Base-by-base conservation (phyloP, 1,140 invertebrate genomes). In the Cheumatopsyche charites region DNA sequence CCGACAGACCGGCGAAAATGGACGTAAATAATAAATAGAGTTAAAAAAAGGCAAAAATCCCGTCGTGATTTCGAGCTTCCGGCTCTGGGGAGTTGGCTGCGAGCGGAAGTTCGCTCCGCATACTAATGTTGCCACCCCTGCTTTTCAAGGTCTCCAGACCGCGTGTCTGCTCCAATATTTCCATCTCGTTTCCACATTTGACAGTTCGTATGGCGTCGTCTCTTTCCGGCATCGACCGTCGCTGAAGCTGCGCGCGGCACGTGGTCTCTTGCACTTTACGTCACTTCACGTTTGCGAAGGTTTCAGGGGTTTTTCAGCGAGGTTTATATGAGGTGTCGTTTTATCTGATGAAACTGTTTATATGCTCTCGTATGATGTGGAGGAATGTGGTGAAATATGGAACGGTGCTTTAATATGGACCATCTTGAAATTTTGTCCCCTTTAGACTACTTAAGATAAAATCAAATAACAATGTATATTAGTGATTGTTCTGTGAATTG, bases 81-180 rank as follows among this genome's bases (percentile, higher is more conserved):
- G 29, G 29, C 29, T 17, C 15, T 7, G 47, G 47, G 47, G 47
- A 19, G 47, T 52, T 52, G 15, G 47, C 15, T n/a, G 47, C 19
- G 29, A 52, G 47, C 7, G 62, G 62, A 65, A 65, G 62, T 65
- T 41, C 62, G 29, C n/a, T 23, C 29, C 7, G 62, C 62, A 65
- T 65, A 41, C 41, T 65, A 65, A 65, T 65, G 41, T 19, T 17
- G 47, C 23, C 19, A 29, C 19, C 61, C 26, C 61, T 49, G 23
- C 70, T 41, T 21, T 65, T 67, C 72, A 74, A 74, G 72, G 72
- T 74, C 72, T 23, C 52, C 43, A 70, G 68, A 74, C 72, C 72
- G 72, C 72, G 68, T 74, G 72, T 74, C 72, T 74, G 62, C 45
- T 9, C 29, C 17, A 11, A 17, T 17, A 4, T 42, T 1, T 65